Percentiles rank a stretch among this genome's conserved stretches.
Conservation (phyloP, 2,888 invertebrate species). For the Leptothorax acervorum region DNA sequence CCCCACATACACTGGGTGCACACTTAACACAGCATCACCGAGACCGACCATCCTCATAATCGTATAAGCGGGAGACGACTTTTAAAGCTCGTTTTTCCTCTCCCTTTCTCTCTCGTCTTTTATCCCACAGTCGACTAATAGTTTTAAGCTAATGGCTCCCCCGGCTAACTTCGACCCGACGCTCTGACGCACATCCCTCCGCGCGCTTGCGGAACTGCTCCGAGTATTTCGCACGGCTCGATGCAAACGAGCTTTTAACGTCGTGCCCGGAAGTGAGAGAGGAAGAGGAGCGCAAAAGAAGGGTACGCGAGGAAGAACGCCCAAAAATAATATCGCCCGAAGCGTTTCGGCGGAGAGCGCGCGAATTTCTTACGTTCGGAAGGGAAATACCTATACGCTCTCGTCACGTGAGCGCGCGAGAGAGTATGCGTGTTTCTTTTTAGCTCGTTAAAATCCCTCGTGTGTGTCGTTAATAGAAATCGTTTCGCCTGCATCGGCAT, state of each 20-base stretch:
- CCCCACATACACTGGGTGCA: conserved; percentile 7
- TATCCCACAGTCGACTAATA: conserved; percentile 67
- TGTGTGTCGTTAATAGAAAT: conserved; percentile 9
- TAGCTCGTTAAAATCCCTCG: conserved; percentile 26
- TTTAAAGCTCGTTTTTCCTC: conserved; percentile 59
- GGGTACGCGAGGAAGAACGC: conserved; percentile 26
- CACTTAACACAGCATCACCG: conserved; percentile 44
- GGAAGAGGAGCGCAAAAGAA: conserved; percentile 52
- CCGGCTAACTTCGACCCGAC: conserved; percentile 72
- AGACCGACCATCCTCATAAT: conserved; percentile 68
- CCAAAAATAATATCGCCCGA: conserved; percentile 30
- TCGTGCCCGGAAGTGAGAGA: conserved; percentile 37
- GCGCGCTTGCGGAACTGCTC: conserved; percentile 51
- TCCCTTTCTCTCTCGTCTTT: conserved; percentile 51
- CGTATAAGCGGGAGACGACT: conserved; percentile 60
- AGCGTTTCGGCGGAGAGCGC: neutral
- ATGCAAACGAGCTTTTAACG: conserved; percentile 79
- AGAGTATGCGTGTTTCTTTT: neutral
- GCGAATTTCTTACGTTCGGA: conserved; percentile 22
- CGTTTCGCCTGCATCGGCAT: conserved; percentile 7
- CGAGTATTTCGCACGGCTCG: conserved; percentile 61
- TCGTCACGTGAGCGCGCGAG: neutral
- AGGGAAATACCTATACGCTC: neutral
- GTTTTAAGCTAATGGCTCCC: conserved; percentile 78
- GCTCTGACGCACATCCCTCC: conserved; percentile 64